phyloP scores from a whole-genome alignment of 1,140 invertebrate genomes.

The Lordiphosa mommai region DNA sequence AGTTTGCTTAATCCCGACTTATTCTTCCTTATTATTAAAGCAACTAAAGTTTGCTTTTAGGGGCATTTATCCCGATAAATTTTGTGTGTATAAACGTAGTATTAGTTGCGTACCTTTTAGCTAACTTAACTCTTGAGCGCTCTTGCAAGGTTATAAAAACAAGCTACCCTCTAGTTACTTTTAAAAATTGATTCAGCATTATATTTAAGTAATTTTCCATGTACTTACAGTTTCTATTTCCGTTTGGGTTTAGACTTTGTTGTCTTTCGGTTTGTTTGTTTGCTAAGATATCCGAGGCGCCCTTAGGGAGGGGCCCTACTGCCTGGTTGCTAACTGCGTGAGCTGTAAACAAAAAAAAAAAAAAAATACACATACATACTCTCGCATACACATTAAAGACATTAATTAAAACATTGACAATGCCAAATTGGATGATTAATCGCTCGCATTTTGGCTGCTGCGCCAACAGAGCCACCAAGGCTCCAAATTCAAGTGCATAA shows the following conservation, averaged over 20 bases:
- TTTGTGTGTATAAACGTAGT: no score
- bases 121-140: no score
- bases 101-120: no score
- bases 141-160: no score
- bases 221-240: conserved; percentile 26
- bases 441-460: conserved; percentile 42
- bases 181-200: no score
- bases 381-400: no score
- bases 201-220: conserved; percentile 10
- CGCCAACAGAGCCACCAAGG: conserved; percentile 20
- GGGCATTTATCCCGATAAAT: no score
- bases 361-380: neutral
- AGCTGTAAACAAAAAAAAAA: conserved; percentile 25
- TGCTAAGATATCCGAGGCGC: conserved; percentile 61
- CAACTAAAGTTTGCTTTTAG: no score
- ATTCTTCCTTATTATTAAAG: no score
- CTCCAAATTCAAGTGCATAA: conserved; percentile 4
- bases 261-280: conserved; percentile 11
- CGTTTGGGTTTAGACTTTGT: neutral
- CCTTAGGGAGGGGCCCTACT: conserved; percentile 52
- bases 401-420: conserved; percentile 8
- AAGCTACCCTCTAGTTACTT: no score
- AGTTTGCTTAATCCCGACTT: no score
- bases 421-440: conserved; percentile 71
- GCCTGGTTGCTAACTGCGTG: conserved; percentile 55